Base-by-base conservation (phyloP, 2,797 vertebrate genomes). In the Tamandua tetradactyla region DNA sequence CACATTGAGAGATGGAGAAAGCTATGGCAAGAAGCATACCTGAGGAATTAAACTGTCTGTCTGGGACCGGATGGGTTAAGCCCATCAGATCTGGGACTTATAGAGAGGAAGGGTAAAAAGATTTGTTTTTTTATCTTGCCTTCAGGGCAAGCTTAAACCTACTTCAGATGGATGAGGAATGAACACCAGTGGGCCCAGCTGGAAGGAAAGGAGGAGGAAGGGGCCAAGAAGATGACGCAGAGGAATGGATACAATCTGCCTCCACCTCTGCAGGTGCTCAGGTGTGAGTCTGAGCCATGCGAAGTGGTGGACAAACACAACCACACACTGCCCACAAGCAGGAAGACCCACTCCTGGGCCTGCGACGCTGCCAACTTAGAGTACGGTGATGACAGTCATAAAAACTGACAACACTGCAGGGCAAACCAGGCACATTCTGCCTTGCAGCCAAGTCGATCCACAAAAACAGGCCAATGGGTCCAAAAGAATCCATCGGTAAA, bases 201-300 rank as follows among this genome's bases (percentile, higher is more conserved):
- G 35, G 15, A 30, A 40, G 6, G 79, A 91, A 32, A n/a, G 1
- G 5, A 68, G 22, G 42, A 6, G 23, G 4, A 18, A 44, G 27
- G 8, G n/a, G 35, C 27, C 20, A 22, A 79, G 44, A 44, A 44
- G 15, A 14, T 6, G 8, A 27, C 27, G 44, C 40, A 64, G 37
- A 52, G 47, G 25, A 22, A 23, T 0, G 3, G n/a, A 42, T 1
- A 8, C 3, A 9, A 5, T 25, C 1, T 2, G 23, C 20, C 18
- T 23, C 23, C 17, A 5, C 5, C 61, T 30, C 5, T 12, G 30
- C 0, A 1, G 9, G 25, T 0, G 1, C 44, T 47, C 49, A 13
- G 18, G 57, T 22, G 7, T 1, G 13, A 62, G 35, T 6, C 37
- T 22, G 49, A 22, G 12, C 18, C 5, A 4, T 20, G 37, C 62